phyloP scores from a whole-genome alignment of 2,113 vertebrate genomes.

The Psephotus haematonotus region DNA sequence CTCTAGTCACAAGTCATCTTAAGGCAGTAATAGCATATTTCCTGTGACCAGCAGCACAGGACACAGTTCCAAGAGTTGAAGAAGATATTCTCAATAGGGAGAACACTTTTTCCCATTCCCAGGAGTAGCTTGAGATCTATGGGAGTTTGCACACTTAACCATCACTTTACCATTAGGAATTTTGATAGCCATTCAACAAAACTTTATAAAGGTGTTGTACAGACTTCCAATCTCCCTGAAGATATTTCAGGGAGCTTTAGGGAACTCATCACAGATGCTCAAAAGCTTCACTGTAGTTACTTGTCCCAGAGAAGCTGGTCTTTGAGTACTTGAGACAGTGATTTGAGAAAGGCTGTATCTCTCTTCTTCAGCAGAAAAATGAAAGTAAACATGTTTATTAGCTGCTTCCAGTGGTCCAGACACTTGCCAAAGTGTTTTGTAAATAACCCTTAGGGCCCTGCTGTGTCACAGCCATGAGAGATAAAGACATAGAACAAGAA shows the following conservation, averaged over 20 bases:
- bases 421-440: background rate
- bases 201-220: background rate
- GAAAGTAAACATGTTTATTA: background rate
- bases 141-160: background rate
- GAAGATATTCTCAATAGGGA: background rate
- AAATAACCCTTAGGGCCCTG: background rate
- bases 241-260: background rate
- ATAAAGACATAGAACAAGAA: background rate
- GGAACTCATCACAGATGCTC: background rate
- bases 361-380: background rate
- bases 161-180: background rate
- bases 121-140: background rate
- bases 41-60: background rate
- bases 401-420: background rate
- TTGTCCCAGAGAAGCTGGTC: background rate
- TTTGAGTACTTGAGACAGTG: background rate
- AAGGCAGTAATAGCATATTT: background rate
- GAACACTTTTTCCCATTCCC: background rate
- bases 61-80: background rate
- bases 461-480: accelerated
- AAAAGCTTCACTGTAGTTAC: background rate
- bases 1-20: background rate
- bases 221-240: background rate
- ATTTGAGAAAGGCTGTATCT: background rate
- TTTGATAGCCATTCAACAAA: background rate